Conservation (phyloP, 2,797 vertebrate genomes). For the Onychomys arenicola region DNA sequence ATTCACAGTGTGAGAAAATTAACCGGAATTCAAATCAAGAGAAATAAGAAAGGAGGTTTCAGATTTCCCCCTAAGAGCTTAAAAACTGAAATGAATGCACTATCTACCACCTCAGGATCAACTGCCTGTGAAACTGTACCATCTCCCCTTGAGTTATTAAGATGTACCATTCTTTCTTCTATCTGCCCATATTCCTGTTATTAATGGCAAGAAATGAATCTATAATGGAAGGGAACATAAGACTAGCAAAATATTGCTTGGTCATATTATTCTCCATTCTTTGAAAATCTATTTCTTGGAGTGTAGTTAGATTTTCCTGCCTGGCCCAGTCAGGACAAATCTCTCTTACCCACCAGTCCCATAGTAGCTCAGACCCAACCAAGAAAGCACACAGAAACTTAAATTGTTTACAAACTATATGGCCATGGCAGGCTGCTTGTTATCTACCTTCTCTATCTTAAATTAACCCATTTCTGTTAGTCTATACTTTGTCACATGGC, state of each 20-base stretch:
- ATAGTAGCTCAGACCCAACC: no score
- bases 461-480: no score
- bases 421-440: no score
- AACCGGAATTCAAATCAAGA: conserved; percentile 9
- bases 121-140: neutral
- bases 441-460: no score
- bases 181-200: neutral
- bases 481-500: no score
- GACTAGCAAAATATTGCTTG: neutral
- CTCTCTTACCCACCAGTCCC: no score
- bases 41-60: neutral
- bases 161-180: neutral
- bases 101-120: neutral
- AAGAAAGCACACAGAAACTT: no score
- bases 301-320: no score
- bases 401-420: no score
- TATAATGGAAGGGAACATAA: neutral
- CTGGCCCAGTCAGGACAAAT: no score
- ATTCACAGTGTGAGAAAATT: neutral
- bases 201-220: neutral
- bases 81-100: neutral
- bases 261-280: neutral
- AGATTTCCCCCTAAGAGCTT: neutral
- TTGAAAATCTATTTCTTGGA: conserved; percentile 20
- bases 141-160: neutral